phyloP scores from a whole-genome alignment of 2,888 invertebrate genomes.

The Drosophila phalerata region DNA sequence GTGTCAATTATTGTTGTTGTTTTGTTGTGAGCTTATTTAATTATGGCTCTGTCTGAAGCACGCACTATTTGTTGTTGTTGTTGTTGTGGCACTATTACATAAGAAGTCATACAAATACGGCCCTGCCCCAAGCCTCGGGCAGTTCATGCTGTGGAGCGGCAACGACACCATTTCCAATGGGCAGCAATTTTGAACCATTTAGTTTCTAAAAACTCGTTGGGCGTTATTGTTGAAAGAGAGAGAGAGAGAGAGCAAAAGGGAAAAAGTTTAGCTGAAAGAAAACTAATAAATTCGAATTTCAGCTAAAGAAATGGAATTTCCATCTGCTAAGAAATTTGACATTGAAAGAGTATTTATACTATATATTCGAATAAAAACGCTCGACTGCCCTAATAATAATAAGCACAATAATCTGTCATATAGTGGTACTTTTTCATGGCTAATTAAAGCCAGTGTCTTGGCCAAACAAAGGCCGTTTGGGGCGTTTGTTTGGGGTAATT shows the following conservation, averaged over 20 bases:
- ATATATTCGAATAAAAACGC: slow-evolving; percentile 19
- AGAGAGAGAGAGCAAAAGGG: slow-evolving; percentile 33
- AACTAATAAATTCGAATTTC: neutral
- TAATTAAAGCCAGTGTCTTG: slow-evolving; percentile 38
- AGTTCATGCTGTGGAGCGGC: slow-evolving; percentile 19
- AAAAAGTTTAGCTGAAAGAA: neutral
- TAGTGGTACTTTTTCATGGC: slow-evolving; percentile 42
- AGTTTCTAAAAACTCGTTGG: slow-evolving; percentile 21
- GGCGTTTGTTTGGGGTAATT: slow-evolving; percentile 27
- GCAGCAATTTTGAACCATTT: slow-evolving; percentile 29
- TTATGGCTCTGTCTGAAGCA: slow-evolving; percentile 53
- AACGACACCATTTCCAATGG: slow-evolving; percentile 29
- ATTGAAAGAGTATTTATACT: slow-evolving; percentile 38
- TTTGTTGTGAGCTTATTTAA: slow-evolving; percentile 60
- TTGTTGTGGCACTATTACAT: slow-evolving; percentile 41
- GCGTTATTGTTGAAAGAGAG: slow-evolving; percentile 45
- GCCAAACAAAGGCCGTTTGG: slow-evolving; percentile 19
- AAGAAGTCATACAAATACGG: slow-evolving; percentile 41
- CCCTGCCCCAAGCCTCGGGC: slow-evolving; percentile 40
- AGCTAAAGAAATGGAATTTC: neutral
- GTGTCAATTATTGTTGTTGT: slow-evolving; percentile 22
- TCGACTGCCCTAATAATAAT: slow-evolving; percentile 12
- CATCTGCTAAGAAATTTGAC: slow-evolving; percentile 33
- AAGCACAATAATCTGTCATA: slow-evolving; percentile 13
- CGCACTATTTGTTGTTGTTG: slow-evolving; percentile 43